Percentiles rank a stretch among this genome's conserved stretches.
These are phyloP conservation scores for Actinopyga echinites DNA, from an alignment of 53 echinoderm and acorn worm genomes.

Conservation along the genomic window DNA sequence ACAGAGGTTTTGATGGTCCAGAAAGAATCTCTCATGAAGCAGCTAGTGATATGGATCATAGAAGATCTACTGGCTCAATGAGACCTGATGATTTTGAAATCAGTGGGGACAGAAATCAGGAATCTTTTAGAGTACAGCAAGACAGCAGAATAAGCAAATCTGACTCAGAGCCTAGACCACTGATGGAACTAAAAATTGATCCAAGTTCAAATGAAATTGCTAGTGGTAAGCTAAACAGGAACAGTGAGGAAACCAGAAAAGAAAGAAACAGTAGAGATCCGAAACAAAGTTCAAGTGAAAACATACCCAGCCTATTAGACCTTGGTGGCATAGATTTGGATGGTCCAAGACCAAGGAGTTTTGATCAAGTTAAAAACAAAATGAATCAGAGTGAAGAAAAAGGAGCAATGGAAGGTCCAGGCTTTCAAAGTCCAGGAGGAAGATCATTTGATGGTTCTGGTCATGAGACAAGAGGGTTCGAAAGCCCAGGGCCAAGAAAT, in stretches of 20 bases:
- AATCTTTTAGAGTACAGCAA: too few relatives aligned
- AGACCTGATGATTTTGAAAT: too few relatives aligned
- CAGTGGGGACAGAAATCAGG: too few relatives aligned
- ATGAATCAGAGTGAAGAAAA: not conserved
- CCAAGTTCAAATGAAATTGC: too few relatives aligned
- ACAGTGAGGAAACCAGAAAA: too few relatives aligned
- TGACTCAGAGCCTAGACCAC: not conserved
- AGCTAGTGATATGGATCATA: not conserved
- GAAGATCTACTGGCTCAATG: too few relatives aligned
- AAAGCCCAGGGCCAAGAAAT: not conserved
- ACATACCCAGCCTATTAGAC: not conserved
- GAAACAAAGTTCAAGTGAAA: not conserved
- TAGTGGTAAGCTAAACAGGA: too few relatives aligned
- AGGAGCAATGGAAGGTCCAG: not conserved
- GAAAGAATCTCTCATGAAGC: not conserved
- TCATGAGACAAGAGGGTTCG: not conserved
- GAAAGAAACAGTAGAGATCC: not conserved
- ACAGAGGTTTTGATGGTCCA: conserved; percentile 39
- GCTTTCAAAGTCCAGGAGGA: not conserved
- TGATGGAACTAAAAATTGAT: too few relatives aligned
- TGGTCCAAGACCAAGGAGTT: conserved; percentile 38
- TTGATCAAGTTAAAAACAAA: not conserved
- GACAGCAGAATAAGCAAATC: conserved; percentile 5
- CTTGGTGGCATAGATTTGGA: not conserved
- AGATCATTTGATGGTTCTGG: conserved; percentile 9